Base-by-base conservation (phyloP, 2,113 vertebrate species). In the Percopsis transmontana region DNA sequence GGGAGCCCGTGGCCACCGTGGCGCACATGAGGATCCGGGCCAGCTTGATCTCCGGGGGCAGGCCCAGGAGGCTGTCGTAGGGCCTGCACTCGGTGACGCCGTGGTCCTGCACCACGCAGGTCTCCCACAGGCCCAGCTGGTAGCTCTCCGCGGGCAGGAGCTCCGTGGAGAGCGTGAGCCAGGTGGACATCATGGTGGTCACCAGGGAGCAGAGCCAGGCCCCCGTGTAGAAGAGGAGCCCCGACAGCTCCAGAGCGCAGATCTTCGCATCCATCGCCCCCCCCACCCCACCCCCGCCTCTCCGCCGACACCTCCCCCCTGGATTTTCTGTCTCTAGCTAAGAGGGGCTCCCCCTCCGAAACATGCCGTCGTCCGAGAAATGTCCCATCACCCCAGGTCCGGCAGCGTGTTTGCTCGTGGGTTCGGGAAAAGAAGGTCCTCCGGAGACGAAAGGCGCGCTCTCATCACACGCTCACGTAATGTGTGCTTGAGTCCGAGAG, bases 51-150 rank as follows among this genome's bases (percentile, higher is more conserved):
- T 90, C 84, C 0, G 57, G 16, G 0, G 81, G 74, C 11, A 90
- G 80, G 19, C 82, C 82, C 59, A 90, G 48, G 3, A 87, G 72
- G 41, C 74, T 83, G n/a, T 76, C 16, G 5, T 77, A 90, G 1
- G 76, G 79, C 54, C 90, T 80, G 62, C 84, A 90, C 40, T 92
- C 66, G 0, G 10, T 47, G 0, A 62, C 70, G 2, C 89, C 68
- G 2, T 65, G 0, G 0, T 92, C 92, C 79, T 91, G 89, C 33
- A 90, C 58, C 63, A 79, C 81, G 10, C 66, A 92, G 1, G 72
- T 85, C 83, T 91, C 85, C 93, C 92, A 93, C 15, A 93, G 87
- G 3, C 92, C 91, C 60, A 80, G 53, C 40, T 85, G 56, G 15
- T 77, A 90, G 55, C 70, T 89, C 83, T 92, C 88, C 0, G 79